phyloP scores from a whole-genome alignment of 2,888 invertebrate genomes.

The Apotomis betuletana region DNA sequence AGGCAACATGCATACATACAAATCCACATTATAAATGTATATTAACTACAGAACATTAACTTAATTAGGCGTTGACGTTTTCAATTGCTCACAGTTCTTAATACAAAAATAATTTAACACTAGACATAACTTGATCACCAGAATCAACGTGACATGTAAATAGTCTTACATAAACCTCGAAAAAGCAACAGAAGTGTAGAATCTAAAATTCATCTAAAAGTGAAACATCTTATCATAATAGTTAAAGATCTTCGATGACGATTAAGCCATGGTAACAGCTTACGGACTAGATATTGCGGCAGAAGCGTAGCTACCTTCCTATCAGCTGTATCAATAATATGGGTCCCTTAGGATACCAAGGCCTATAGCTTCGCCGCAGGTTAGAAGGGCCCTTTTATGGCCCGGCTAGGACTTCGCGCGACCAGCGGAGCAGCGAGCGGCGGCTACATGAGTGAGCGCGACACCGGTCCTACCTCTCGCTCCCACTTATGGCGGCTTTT shows the following conservation, averaged over 20 bases:
- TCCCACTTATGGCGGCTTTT: too few species aligned
- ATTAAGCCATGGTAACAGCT: slow-evolving; percentile 78
- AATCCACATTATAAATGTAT: slow-evolving; percentile 27
- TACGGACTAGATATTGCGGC: slow-evolving; percentile 72
- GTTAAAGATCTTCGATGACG: slow-evolving; percentile 30
- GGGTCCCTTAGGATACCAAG: too few species aligned
- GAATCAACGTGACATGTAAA: slow-evolving; percentile 10
- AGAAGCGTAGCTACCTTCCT: too few species aligned
- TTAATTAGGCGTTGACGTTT: slow-evolving; percentile 34
- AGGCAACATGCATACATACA: slow-evolving; percentile 51
- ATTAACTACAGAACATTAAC: slow-evolving; percentile 34
- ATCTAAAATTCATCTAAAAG: slow-evolving; percentile 34
- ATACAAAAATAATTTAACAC: slow-evolving; percentile 26
- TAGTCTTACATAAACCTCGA: slow-evolving; percentile 28
- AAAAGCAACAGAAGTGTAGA: slow-evolving; percentile 37
- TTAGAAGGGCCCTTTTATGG: too few species aligned
- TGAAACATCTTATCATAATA: slow-evolving; percentile 30
- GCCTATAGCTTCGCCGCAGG: too few species aligned
- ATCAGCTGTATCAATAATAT: too few species aligned
- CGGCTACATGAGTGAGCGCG: too few species aligned
- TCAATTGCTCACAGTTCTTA: slow-evolving; percentile 14
- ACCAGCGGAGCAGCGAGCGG: too few species aligned
- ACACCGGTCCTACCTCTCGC: too few species aligned
- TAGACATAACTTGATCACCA: slow-evolving; percentile 13
- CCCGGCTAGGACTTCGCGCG: too few species aligned